Evolutionary conservation across 2,113 vertebrate genomes (phyloP).

Genomic region (Melanocharis versteri): DNA sequence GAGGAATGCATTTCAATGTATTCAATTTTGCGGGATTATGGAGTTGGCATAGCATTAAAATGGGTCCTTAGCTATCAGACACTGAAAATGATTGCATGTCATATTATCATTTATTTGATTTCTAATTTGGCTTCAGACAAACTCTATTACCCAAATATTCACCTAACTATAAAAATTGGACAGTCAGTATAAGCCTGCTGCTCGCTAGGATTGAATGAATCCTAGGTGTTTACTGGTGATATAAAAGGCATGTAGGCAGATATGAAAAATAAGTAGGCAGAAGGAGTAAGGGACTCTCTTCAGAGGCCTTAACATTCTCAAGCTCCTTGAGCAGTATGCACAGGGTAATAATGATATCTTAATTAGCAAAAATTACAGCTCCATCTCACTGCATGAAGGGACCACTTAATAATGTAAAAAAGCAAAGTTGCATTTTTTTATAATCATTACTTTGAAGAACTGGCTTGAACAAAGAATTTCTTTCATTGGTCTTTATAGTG

Average conservation of each 20-base stretch:
- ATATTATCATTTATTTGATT: constrained; percentile 35
- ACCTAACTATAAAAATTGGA: background rate
- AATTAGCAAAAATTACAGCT: constrained; percentile 33
- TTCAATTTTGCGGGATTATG: constrained; percentile 2
- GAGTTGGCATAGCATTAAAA: background rate
- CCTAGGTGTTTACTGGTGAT: background rate
- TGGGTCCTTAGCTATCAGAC: background rate
- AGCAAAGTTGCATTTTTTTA: constrained; percentile 2
- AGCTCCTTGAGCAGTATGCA: background rate
- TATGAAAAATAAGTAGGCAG: background rate
- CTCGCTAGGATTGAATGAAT: background rate
- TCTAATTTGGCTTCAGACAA: constrained; percentile 38
- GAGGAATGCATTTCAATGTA: background rate
- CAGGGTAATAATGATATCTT: constrained; percentile 18
- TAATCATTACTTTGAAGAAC: background rate
- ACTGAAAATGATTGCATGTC: background rate
- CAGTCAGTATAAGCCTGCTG: background rate
- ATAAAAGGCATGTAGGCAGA: background rate
- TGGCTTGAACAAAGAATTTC: background rate
- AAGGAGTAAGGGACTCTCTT: constrained; percentile 1
- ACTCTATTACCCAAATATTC: constrained; percentile 27
- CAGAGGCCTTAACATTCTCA: background rate
- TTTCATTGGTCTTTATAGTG: background rate
- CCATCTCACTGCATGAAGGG: background rate
- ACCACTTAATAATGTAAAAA: background rate